These are phyloP conservation scores for Watsonalla cultraria DNA, from an alignment of 2,888 invertebrate species.

Conservation along the genomic window DNA sequence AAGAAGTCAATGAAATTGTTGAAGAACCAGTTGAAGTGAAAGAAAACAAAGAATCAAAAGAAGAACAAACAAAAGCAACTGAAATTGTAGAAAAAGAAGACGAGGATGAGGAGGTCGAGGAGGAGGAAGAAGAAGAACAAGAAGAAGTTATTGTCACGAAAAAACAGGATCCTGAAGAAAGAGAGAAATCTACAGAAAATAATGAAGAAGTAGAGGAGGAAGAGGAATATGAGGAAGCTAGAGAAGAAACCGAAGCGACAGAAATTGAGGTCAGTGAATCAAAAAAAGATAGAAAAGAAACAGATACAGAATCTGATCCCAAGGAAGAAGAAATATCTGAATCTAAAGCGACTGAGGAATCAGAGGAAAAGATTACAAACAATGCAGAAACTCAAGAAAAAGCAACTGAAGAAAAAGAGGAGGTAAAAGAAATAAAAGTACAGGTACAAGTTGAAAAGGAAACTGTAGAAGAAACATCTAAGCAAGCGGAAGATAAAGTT, in stretches of 20 bases:
- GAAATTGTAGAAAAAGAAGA: conserved; percentile 1
- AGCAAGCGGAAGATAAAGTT: conserved; percentile 10
- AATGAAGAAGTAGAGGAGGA: conserved; percentile 23
- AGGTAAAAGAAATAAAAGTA: conserved; percentile 16
- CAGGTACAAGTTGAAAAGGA: conserved; percentile 13
- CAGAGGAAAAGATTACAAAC: conserved; percentile 11
- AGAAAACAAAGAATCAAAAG: conserved; percentile 10
- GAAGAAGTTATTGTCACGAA: conserved; percentile 13
- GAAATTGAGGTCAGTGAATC: conserved; percentile 22
- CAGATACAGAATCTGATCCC: conserved; percentile 8
- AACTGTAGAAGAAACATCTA: conserved; percentile 1
- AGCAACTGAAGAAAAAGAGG: conserved; percentile 18
- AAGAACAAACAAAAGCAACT: conserved; percentile 8
- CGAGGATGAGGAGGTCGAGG: conserved; percentile 18
- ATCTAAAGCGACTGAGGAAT: conserved; percentile 16
- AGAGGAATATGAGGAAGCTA: conserved; percentile 17
- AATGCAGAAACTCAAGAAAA: conserved; percentile 16
- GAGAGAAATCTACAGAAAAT: background rate
- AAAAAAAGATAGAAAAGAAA: conserved; percentile 15
- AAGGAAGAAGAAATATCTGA: conserved; percentile 11
- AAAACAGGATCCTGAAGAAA: conserved; percentile 21
- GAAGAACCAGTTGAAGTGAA: conserved; percentile 8
- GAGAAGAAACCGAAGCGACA: conserved; percentile 28
- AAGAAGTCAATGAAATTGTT: conserved; percentile 8
- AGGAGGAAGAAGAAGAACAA: conserved; percentile 18